Base-by-base conservation (phyloP, 2,797 vertebrate species). In the Dromococcyx pavoninus region DNA sequence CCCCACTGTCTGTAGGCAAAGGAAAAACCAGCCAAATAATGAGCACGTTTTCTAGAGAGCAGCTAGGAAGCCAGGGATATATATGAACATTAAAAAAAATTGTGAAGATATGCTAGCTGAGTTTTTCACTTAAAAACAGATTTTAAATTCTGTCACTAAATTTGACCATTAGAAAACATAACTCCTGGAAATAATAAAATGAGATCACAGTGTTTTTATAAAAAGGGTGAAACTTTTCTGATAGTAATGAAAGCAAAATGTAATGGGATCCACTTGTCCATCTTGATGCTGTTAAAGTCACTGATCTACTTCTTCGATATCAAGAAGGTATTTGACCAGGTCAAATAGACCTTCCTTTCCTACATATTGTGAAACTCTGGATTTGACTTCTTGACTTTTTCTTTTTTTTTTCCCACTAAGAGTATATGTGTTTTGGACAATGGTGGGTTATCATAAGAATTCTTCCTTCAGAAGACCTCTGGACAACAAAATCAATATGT, bases 111-210 rank as follows among this genome's bases (percentile, higher is more conserved):
- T 3, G 13, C 16, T n/a, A 67, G 50, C 33, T 65, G 91, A 51
- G 24, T 77, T 87, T 83, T 96, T 89, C 64, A 64, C 60, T 64
- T 89, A 65, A 93, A 91, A 89, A 41, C 18, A 91, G 78, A 82
- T 88, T 89, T 64, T 19, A 86, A 83, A 89, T 77, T 92, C 75
- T 87, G 19, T 23, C 46, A 15, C 62, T 71, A 87, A 79, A 91
- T 94, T 61, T 91, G 60, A 11, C 33, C 43, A 71, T 64, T 90
- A 70, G 53, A 75, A 90, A 82, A 90, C 9, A 7, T 24, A 89
- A 69, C 61, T 95, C 72, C 91, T 95, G 94, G 94, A 95, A 92
- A 72, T 75, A 94, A 93, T 94, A 92, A 96, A 94, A 83, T 92
- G 76, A 93, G 43, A 93, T 91, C 92, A 94, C 48, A 64, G 17